Evolutionary conservation across 2,888 invertebrate species (phyloP).

Genomic region (Magallana nippona): DNA sequence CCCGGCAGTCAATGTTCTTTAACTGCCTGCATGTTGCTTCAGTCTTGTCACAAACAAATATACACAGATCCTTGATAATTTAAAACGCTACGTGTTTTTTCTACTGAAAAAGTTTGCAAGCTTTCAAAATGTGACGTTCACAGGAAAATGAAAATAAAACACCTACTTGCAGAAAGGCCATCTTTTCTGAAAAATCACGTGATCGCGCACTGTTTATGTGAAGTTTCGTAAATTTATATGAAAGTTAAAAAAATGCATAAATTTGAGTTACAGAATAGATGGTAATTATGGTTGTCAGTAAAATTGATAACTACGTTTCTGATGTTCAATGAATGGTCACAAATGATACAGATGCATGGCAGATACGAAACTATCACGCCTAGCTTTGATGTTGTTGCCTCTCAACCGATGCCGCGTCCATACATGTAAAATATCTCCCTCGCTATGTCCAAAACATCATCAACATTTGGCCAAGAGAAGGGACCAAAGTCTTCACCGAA

Average conservation of each 20-base stretch:
- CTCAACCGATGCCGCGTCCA: constrained; percentile 68
- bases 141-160: constrained; percentile 42
- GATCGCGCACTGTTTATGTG: neutral
- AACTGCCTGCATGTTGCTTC: neutral
- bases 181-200: constrained; percentile 45
- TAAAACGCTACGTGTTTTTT: neutral
- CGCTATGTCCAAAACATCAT: constrained; percentile 62
- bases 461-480: constrained; percentile 55
- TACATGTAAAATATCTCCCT: constrained; percentile 55
- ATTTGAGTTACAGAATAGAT: too few relatives aligned
- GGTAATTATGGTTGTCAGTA: too few relatives aligned
- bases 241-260: neutral
- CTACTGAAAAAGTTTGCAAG: neutral
- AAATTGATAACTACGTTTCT: too few relatives aligned
- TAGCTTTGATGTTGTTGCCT: constrained; percentile 59
- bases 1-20: too few relatives aligned
- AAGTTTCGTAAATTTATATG: constrained; percentile 1
- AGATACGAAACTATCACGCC: constrained; percentile 39
- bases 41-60: neutral
- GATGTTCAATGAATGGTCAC: too few relatives aligned
- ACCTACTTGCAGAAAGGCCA: constrained; percentile 73
- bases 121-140: neutral
- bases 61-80: too few relatives aligned
- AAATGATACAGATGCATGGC: too few relatives aligned
- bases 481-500: constrained; percentile 53